Base-by-base conservation (phyloP, 2,113 vertebrate species). In the Monarcha castaneiventris region DNA sequence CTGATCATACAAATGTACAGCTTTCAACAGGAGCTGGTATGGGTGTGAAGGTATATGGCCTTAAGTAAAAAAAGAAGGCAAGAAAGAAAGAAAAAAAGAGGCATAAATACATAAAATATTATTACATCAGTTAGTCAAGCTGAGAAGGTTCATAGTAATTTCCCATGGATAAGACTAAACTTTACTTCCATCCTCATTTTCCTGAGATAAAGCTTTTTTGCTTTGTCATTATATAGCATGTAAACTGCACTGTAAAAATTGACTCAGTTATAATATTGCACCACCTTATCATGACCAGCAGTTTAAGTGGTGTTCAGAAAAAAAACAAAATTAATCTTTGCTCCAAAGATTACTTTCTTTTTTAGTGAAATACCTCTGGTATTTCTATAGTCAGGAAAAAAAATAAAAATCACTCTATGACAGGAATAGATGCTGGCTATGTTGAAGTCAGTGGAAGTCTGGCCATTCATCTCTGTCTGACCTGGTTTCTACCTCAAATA, bases 401-500 rank as follows among this genome's bases (percentile, higher is more conserved):
- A 37, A 25, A 13, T 29, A 56, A 74, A 78, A 67, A 44, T 7
- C 13, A 73, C 20, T 46, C 12, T 68, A 54, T 46, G 66, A 84
- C 66, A 94, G 74, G 66, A 95, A 94, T 72, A 94, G 87, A 76
- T 49, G 15, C 55, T 82, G 84, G 71, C 71, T 81, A 16, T 1
- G 0, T 16, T 74, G 21, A 84, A 90, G 76, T 56, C 61, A 87
- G 41, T 44, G 41, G 15, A 7, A 97, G n/a, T 51, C 49, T 91
- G 55, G 62, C 69, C 66, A 58, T 54, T 94, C 68, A 58, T 66
- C 29, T 89, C 54, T 18, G 7, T 87, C 78, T 94, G 84, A 74
- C 54, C 59, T 87, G 58, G 30, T 87, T 93, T 89, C 51, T 69
- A 46, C 81, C 22, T 91, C 66, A 84, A 93, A 82, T 94, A 93